Base-by-base conservation (phyloP, 2,888 invertebrate genomes). In the Junonia oenone region DNA sequence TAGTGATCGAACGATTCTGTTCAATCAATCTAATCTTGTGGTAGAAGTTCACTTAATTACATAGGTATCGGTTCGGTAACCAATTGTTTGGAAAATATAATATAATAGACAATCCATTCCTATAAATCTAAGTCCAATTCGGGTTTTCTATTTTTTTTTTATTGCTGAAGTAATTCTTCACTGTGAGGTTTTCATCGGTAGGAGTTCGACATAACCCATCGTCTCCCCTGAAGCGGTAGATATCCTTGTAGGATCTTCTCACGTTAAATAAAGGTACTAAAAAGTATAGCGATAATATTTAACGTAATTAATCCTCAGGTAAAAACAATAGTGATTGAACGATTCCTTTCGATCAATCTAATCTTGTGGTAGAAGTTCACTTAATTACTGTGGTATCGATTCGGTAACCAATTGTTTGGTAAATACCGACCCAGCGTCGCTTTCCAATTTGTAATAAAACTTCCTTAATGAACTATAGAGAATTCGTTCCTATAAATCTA, bases 391-490 rank as follows among this genome's bases (percentile, higher is more conserved):
- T n/a, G n/a, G 8, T 22, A 43, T 26, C 22, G 22, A 17, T 17
- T 26, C n/a, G 35, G 11, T 27, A 38, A 27, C 27, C 27, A 29
- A 14, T 52, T 35, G 17, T 45, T 48, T 48, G 22, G 19, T 9
- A 35, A 9, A 35, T 55, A 43, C 40, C n/a, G 26, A 37, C 11
- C 38, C 19, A 1, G 26, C 8, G 27, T 37, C 2, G 45, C 45
- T 4, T 29, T 35, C 37, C 45, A 38, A 45, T 50, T 50, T 38
- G 27, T 31, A 55, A 45, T 31, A 45, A 35, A 50, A 38, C 45
- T 37, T 55, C 35, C 15, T 9, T 37, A 50, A 55, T 50, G 43
- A 49, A 35, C 15, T 45, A 15, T 35, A 37, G 35, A 49, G n/a
- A 40, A 11, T 35, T 13, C 11, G 15, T n/a, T 11, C 9, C 13